Conservation (phyloP, 2,797 vertebrate species). For the Tragopan temminckii region DNA sequence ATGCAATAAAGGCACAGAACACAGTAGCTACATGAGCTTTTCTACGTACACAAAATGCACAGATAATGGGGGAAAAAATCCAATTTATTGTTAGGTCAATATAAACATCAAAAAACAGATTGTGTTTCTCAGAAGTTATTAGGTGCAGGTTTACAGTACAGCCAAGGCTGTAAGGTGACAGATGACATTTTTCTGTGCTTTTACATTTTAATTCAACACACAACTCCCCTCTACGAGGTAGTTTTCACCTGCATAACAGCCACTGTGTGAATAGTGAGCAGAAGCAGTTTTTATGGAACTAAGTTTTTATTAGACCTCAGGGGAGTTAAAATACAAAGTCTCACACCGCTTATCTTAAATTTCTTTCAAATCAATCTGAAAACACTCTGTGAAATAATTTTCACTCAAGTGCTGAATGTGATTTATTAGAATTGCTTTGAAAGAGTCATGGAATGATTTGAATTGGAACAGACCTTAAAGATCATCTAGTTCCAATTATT, state of each 20-base stretch:
- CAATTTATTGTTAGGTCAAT: background rate
- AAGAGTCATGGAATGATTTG: background rate
- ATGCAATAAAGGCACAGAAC: background rate
- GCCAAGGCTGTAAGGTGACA: background rate
- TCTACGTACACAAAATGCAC: background rate
- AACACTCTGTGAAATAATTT: background rate
- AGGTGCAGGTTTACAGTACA: background rate
- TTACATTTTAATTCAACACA: background rate
- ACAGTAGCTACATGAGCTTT: background rate
- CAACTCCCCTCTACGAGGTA: background rate
- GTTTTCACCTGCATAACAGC: background rate
- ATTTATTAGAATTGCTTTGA: background rate
- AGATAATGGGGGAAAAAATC: background rate
- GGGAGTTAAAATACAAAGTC: background rate
- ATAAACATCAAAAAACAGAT: background rate
- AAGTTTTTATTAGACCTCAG: background rate
- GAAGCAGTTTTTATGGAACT: background rate
- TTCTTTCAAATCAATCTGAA: background rate
- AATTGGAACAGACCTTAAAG: background rate
- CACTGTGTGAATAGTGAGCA: background rate
- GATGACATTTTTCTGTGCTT: background rate
- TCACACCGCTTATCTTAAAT: background rate
- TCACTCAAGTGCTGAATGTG: background rate
- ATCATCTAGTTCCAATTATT: background rate
- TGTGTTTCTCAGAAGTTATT: background rate